Percentiles rank a stretch among this genome's conserved stretches.
phyloP scores from a whole-genome alignment of 2,797 vertebrate genomes.

The Tokudaia muenninki region DNA sequence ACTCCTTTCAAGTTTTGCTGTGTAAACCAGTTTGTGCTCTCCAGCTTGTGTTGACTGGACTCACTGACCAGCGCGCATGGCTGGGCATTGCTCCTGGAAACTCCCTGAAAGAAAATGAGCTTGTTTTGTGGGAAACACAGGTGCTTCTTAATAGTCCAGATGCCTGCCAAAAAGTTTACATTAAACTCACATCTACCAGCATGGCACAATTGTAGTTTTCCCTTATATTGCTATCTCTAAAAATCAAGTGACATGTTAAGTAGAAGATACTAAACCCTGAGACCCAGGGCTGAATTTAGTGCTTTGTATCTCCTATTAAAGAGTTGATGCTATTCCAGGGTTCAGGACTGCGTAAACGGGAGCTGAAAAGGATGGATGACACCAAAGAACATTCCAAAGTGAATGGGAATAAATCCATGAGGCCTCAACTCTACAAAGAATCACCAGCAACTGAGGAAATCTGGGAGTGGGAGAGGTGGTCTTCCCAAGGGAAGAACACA shows the following conservation, averaged over 20 bases:
- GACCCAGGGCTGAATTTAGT: neutral
- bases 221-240: conserved; percentile 25
- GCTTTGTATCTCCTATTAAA: neutral
- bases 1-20: conserved; percentile 72
- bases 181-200: neutral
- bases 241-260: conserved; percentile 38
- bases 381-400: neutral
- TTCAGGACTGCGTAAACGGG: neutral
- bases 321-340: neutral
- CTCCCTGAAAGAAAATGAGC: conserved; percentile 41
- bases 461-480: no score
- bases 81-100: conserved; percentile 50
- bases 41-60: conserved; percentile 57
- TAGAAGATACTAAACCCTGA: neutral
- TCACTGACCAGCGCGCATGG: conserved; percentile 25
- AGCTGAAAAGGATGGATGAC: neutral
- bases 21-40: conserved; percentile 75
- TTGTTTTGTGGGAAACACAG: conserved; percentile 63
- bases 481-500: neutral
- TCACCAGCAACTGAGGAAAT: neutral
- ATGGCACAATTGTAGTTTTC: neutral
- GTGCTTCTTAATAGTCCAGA: conserved; percentile 40
- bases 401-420: neutral
- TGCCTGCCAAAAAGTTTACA: conserved; percentile 46
- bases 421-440: neutral